Evolutionary conservation across 2,797 vertebrate genomes (phyloP), one percentile per base, ranked within the genome.

Genomic region (Sternotherus odoratus): DNA sequence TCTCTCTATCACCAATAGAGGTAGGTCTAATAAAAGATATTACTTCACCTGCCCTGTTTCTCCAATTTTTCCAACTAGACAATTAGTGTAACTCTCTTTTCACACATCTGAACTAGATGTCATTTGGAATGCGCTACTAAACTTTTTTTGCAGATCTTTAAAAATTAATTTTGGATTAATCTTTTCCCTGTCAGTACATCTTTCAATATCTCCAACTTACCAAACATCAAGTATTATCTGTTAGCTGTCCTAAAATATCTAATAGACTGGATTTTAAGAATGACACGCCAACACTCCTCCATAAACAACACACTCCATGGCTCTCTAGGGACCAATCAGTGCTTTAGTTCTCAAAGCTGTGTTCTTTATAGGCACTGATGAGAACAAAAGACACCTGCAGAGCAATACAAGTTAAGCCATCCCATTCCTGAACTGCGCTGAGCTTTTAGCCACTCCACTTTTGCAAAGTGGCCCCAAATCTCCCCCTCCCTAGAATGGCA

Each of bases 291-390:
- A 21, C 16, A n/a, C 8, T 21, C 33, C 60, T 63, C 28, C 30
- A 33, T 60, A 33, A 60, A 33, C 13, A 60, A 60, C 16, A 26
- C 6, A 74, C 60, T 8, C 46, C 15, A 60, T 19, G 43, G 13
- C 23, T 8, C 8, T 17, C 33, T 0, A 0, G 54, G 28, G 53
- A 78, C 48, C 83, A 57, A 1, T 19, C 86, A n/a, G 33, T 6
- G 15, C 75, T 54, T 90, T 54, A 33, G 30, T 56, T 36, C 88
- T 66, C 5, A 53, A 63, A 54, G 3, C 8, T 4, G 5, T 66
- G 72, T 10, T 63, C 39, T 79, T 53, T n/a, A 49, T 23, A 56
- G 48, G 33, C 39, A 56, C 43, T 2, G 12, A 46, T 11, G 16
- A 11, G 36, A 43, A 46, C 21, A 80, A 60, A n/a, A n/a, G 66